Evolutionary conservation across 2,113 vertebrate species (phyloP), one percentile per base, ranked within the genome.

Genomic region (Toxotes chatareus): DNA sequence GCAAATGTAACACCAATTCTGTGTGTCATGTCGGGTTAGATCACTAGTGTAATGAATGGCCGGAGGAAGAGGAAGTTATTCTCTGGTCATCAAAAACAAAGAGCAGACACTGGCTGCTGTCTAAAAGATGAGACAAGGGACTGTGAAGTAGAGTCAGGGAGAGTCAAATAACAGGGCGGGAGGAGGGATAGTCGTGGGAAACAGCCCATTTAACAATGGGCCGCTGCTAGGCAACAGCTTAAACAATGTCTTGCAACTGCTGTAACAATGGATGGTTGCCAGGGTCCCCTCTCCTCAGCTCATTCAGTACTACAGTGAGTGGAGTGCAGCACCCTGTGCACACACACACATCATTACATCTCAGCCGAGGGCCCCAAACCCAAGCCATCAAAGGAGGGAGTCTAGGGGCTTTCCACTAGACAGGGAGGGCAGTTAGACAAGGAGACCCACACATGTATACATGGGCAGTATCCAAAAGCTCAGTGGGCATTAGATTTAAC

Each of bases 121-220:
- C 73, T 66, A 71, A 76, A 49, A 81, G 80, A 88, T 77, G 72
- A 86, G 70, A 86, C 76, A 56, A n/a, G 23, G 47, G 75, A 44
- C 57, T 2, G 60, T 61, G 72, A 86, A 36, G 80, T 62, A 74
- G 76, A 74, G 55, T 71, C 4, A 4, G 53, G 3, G 64, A 63
- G 76, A 34, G 75, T 19, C 49, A 73, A 67, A 71, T 16, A 68
- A 44, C 38, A n/a, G 14, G 10, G 40, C 6, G 11, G 38, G 23
- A 51, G 84, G 79, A 65, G 73, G 44, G 36, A 12, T 5, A 66
- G 75, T 80, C 89, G 91, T 93, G 94, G 94, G 94, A 94, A 94
- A 87, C 75, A 38, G 72, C 73, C 66, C 13, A 34, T n/a, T 86
- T 36, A 82, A 92, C 89, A 91, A 91, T 82, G 84, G 55, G 23